phyloP scores from a whole-genome alignment of 2,888 invertebrate genomes.

The Cenopis cana region DNA sequence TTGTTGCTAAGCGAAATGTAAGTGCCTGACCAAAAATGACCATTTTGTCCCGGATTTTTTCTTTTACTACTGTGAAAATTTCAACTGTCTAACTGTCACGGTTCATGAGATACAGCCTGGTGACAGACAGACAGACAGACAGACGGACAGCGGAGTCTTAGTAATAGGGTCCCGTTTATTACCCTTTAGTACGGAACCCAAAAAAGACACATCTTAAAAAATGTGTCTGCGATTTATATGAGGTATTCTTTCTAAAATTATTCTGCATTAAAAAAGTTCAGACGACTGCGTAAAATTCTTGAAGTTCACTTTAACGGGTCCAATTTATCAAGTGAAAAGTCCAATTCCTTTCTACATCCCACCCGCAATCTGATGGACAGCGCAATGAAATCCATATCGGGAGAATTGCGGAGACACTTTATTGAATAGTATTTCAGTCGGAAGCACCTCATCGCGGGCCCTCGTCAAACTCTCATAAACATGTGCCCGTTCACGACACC shows the following conservation, averaged over 20 bases:
- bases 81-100: too few species aligned
- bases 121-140: too few species aligned
- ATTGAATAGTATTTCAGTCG: conserved; percentile 9
- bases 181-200: too few species aligned
- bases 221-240: too few species aligned
- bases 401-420: conserved; percentile 14
- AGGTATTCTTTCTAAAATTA: background rate
- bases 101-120: too few species aligned
- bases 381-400: conserved; percentile 26
- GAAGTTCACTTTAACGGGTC: background rate
- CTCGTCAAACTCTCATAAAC: conserved; percentile 35
- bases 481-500: background rate
- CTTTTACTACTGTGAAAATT: background rate
- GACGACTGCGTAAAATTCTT: background rate
- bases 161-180: too few species aligned
- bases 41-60: background rate
- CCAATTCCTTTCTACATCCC: conserved; percentile 10
- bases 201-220: too few species aligned
- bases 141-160: too few species aligned
- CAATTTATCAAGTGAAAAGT: conserved; percentile 17
- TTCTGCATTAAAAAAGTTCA: background rate
- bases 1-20: background rate
- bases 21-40: background rate
- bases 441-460: background rate
- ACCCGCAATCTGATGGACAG: conserved; percentile 9